Evolutionary conservation across 1,140 invertebrate species (phyloP), one percentile per base, ranked within the genome.

Genomic region (Cotesia vestalis): DNA sequence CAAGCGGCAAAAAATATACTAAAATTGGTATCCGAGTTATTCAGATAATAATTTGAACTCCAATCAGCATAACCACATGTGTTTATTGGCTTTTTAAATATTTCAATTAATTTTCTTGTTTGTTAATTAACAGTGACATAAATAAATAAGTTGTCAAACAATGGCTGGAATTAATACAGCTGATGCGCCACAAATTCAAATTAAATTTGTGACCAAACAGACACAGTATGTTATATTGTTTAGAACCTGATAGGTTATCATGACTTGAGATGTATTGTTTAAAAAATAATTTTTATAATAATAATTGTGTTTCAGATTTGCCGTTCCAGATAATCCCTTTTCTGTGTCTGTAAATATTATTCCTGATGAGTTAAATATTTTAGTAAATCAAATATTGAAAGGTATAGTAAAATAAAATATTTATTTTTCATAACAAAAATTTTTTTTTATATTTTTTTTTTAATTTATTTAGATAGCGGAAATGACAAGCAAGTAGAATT

Each of bases 281-380:
- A 8, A 9, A 61, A 61, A 12, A 34, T 61, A 3, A 27, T 6
- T 61, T 27, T 11, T 35, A 9, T 14, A 38, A 62, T 11, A 36
- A 4, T 38, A 8, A 62, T 38, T 12, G 20, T 27, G 77, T 73
- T 75, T 90, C 84, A 98, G 95, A 74, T 96, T 93, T 91, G 93
- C 95, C 9, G 91, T 97, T 60, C 92, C 95, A 11, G 94, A 96
- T 86, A 90, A 90, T 76, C 94, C 95, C 0, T 92, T 94, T 80
- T 93, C 94, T 8, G 92, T 97, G 12, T 91, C 94, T 60, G 89
- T 90, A 51, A 90, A 89, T 66, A 90, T 95, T 9, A 88, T 90
- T 60, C 81, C 89, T 5, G 85, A 88, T 62, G 93, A 94, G 67
- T 86, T 98, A 3, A 96, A 95, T 84, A 90, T 88, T 66, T 87